Evolutionary conservation across 2,888 invertebrate species (phyloP), one percentile per base, ranked within the genome.

Genomic region (Cecidostiba fungosa): DNA sequence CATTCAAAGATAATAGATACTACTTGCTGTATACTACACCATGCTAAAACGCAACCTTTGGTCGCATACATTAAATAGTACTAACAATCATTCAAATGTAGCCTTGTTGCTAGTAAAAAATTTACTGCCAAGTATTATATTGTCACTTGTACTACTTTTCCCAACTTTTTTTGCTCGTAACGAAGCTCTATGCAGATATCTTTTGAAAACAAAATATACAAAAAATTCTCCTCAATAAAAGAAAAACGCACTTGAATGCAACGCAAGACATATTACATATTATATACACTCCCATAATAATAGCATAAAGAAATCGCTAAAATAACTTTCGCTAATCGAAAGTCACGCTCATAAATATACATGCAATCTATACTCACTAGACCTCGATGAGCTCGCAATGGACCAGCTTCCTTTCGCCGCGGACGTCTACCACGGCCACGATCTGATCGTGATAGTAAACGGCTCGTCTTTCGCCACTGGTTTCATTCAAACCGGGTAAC

Each of bases 331-430:
- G 26, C 66, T 29, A 26, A 66, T 66, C 66, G 23, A 59, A 26
- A 81, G 26, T 0, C n/a, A 69, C 10, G 10, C 23, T 23, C 23
- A 23, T 14, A 50, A 50, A 23, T 47, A 66, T 14, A 69, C 5
- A 8, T 36, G 47, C 50, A 43, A 36, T 32, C 85, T 70, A 59
- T 91, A 97, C 97, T 97, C 94, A 98, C 98, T 96, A 96, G 89
- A 97, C 97, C 95, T 98, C 98, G 91, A 98, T 96, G 90, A 98
- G 95, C 92, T 97, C 97, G 92, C 97, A 97, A 91, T 96, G 96
- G 77, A 96, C 94, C 85, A 97, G 94, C 90, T 96, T 94, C 92
- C 96, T 96, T 87, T 95, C 95, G 8, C 95, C 95, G 5, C 96
- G 96, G 85, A 97, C 94, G 92, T 97, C 97, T 73, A 97, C 96